These are phyloP conservation scores for Lepidonotus clava DNA, from an alignment of 2,888 invertebrate genomes.

Conservation along the genomic window DNA sequence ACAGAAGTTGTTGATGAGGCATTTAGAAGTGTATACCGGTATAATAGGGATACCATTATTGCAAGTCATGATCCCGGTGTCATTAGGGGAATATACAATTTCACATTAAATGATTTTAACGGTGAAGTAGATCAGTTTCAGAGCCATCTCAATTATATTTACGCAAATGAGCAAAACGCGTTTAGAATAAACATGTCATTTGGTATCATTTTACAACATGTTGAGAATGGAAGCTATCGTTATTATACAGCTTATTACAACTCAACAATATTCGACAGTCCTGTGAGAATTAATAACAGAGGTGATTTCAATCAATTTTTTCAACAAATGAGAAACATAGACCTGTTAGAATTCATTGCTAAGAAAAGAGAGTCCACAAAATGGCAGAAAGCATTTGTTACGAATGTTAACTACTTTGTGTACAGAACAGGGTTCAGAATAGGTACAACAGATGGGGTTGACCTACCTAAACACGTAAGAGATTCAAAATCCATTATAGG, in stretches of 20 bases:
- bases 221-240: background rate
- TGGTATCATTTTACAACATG: background rate
- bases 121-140: background rate
- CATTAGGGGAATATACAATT: background rate
- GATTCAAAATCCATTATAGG: background rate
- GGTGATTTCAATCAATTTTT: background rate
- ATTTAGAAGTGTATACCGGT: too few species aligned
- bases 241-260: background rate
- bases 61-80: background rate
- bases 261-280: background rate
- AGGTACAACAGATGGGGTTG: background rate
- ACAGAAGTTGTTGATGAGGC: too few species aligned
- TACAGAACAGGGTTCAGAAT: background rate
- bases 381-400: background rate
- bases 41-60: background rate
- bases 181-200: conserved; percentile 12
- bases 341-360: too few species aligned
- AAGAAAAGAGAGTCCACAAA: background rate
- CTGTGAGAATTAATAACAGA: background rate
- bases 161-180: background rate
- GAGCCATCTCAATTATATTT: background rate
- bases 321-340: background rate
- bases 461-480: background rate
- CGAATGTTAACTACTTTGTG: conserved; percentile 3
- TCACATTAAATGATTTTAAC: background rate